A percentile compares a stretch with the other conserved stretches of the same genome.
Conservation (phyloP, 1,140 invertebrate species). For the Bombyx mandarina region DNA sequence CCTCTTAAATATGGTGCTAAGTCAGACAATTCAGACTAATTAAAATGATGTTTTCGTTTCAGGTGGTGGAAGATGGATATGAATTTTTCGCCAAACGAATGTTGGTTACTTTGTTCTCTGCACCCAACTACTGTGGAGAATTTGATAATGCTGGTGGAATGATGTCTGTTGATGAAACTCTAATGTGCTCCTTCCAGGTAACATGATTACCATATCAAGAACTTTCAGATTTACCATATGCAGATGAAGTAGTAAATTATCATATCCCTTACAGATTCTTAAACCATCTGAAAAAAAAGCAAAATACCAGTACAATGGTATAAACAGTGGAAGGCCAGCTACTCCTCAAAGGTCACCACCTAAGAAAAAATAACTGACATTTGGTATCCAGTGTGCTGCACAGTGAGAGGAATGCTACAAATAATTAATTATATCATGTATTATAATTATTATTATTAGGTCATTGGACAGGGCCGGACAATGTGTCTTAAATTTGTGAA, state of each 20-base stretch:
- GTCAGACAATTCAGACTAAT: too few relatives aligned
- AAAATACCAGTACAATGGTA: slow-evolving; percentile 96
- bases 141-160: slow-evolving; percentile 96
- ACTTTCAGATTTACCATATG: too few relatives aligned
- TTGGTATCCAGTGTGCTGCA: slow-evolving; percentile 62
- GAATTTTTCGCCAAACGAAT: slow-evolving; percentile 93
- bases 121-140: slow-evolving; percentile 91
- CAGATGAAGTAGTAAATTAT: neutral
- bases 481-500: slow-evolving; percentile 40
- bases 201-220: neutral
- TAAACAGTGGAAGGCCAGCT: slow-evolving; percentile 84
- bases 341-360: slow-evolving; percentile 90
- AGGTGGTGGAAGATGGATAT: slow-evolving; percentile 92
- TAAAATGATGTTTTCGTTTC: slow-evolving; percentile 33
- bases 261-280: slow-evolving; percentile 81
- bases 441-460: slow-evolving; percentile 57
- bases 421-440: slow-evolving; percentile 64
- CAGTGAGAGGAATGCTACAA: slow-evolving; percentile 67
- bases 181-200: slow-evolving; percentile 96
- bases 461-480: slow-evolving; percentile 58
- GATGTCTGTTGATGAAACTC: slow-evolving; percentile 99
- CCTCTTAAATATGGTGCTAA: too few relatives aligned
- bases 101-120: slow-evolving; percentile 92
- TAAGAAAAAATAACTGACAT: slow-evolving; percentile 83
- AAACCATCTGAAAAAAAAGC: slow-evolving; percentile 99